phyloP scores from a whole-genome alignment of 2,797 vertebrate species.

The Anolis apletophallus region DNA sequence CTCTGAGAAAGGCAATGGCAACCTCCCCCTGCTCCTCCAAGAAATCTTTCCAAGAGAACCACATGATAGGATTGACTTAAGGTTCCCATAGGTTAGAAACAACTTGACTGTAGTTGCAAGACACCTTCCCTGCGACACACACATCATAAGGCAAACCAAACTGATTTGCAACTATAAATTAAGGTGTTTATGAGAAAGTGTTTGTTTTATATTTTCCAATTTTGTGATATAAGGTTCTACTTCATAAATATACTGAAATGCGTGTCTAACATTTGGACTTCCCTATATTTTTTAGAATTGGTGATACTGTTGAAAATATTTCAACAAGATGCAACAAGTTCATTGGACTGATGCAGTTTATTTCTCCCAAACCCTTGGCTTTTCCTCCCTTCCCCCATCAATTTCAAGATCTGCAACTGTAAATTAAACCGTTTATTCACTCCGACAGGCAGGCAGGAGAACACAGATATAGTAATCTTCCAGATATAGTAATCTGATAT shows the following conservation, averaged over 20 bases:
- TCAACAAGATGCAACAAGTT: constrained; percentile 32
- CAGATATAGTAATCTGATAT: constrained; percentile 61
- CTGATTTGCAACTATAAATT: too few relatives aligned
- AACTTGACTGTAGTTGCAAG: not conserved
- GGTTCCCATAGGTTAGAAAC: not conserved
- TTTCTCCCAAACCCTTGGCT: not conserved
- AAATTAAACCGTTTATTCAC: constrained; percentile 61
- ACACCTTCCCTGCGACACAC: too few relatives aligned
- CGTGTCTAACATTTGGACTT: not conserved
- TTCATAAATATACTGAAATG: too few relatives aligned
- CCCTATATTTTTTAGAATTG: not conserved
- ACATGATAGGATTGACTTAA: too few relatives aligned
- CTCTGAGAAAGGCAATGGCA: too few relatives aligned
- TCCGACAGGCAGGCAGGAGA: constrained; percentile 59
- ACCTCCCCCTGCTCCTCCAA: too few relatives aligned
- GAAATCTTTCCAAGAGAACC: too few relatives aligned
- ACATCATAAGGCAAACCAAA: too few relatives aligned
- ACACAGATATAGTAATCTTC: constrained; percentile 75
- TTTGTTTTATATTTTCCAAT: too few relatives aligned
- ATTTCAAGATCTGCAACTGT: constrained; percentile 45
- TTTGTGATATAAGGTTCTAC: too few relatives aligned
- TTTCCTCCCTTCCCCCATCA: not conserved
- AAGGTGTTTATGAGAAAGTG: too few relatives aligned
- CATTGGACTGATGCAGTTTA: constrained; percentile 20
- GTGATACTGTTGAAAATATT: not conserved